Base-by-base conservation (phyloP, 2,113 vertebrate species). In the Ciconia maguari region DNA sequence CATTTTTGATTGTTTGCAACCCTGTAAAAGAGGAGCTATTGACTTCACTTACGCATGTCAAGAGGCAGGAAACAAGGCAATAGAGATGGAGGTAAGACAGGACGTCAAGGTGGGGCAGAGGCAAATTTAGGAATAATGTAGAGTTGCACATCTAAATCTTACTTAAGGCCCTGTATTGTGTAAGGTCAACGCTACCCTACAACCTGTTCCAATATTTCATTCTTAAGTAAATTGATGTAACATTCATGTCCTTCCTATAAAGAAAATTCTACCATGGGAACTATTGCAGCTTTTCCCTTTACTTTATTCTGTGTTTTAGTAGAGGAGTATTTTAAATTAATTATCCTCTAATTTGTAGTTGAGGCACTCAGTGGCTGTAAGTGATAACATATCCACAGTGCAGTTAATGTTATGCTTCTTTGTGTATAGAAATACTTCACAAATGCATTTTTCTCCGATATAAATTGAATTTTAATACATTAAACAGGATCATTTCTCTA, bases 281-380 rank as follows among this genome's bases (percentile, higher is more conserved):
- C 91, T 95, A 75, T 96, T 94, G 92, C 51, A 93, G 54, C 74
- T 97, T 92, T 91, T 94, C 77, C 18, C 30, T 87, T 92, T 86
- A 38, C 79, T 80, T 65, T 88, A 54, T 88, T 94, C 46, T 76
- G 12, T 91, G 52, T 92, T 96, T 97, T 83, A 77, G 70, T 79
- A 68, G 20, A 83, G 57, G 71, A 74, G 66, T 83, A 69, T 95
- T 97, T 93, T 70, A 94, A 96, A 97, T 94, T 96, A 92, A 94
- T 96, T 95, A 91, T 93, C 79, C 74, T 91, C 77, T 93, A 95
- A 85, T 94, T 97, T 92, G 89, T 42, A 44, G 78, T 68, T 51
- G 81, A 81, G 83, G 61, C 85, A 87, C 92, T 95, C 83, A 25
- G 86, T 90, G 84, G 57, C 82, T 93, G 55, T 89, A 78, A 89